phyloP scores from a whole-genome alignment of 2,888 invertebrate species.

The Apantesis nais region DNA sequence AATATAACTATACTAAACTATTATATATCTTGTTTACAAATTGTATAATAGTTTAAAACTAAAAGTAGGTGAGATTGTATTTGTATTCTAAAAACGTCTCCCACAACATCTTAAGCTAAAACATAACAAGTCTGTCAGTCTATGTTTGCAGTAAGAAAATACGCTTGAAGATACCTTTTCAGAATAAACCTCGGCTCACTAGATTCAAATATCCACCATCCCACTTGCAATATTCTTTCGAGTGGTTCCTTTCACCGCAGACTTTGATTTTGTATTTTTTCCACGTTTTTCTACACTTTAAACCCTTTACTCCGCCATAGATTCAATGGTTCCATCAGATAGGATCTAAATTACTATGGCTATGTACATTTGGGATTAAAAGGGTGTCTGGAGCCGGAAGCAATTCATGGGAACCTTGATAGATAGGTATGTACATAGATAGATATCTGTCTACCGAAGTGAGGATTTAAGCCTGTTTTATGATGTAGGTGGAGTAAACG shows the following conservation, averaged over 20 bases:
- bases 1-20: too few species aligned
- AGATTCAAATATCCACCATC: constrained; percentile 36
- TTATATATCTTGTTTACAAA: too few species aligned
- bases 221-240: constrained; percentile 50
- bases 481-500: constrained; percentile 8
- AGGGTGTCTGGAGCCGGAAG: constrained; percentile 79
- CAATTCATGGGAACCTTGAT: constrained; percentile 46
- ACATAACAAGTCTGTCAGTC: constrained; percentile 14
- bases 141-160: constrained; percentile 17
- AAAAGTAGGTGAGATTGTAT: background rate
- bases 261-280: constrained; percentile 67
- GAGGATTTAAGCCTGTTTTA: constrained; percentile 17
- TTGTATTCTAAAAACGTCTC: background rate
- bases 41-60: background rate
- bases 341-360: constrained; percentile 80
- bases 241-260: constrained; percentile 55
- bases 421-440: constrained; percentile 32
- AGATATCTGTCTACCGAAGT: constrained; percentile 16
- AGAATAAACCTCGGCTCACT: constrained; percentile 26
- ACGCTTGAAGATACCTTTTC: constrained; percentile 25
- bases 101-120: constrained; percentile 4
- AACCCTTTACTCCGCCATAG: constrained; percentile 63
- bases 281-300: constrained; percentile 69
- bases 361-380: constrained; percentile 80
- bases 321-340: constrained; percentile 76